Evolutionary conservation across 1,140 invertebrate genomes (phyloP), one percentile per base, ranked within the genome.

Genomic region (Polyergus mexicanus): DNA sequence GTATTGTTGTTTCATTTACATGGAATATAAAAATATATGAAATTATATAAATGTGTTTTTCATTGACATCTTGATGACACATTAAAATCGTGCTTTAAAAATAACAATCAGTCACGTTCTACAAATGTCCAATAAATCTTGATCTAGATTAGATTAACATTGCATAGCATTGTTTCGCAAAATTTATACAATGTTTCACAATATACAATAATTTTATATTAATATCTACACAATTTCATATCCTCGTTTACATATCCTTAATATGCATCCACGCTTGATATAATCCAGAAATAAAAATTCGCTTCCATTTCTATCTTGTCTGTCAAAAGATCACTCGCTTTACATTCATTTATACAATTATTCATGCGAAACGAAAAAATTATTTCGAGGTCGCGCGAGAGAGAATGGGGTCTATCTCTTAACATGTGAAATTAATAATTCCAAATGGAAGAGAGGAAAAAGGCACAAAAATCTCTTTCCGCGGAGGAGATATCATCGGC

Each of bases 131-230:
- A 58, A 44, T 13, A 25, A 74, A 80, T 32, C 16, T 54, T 80
- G 19, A 11, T 28, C 13, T 60, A 72, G 68, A 83, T 83, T 83
- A 83, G 68, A 83, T 83, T 83, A 83, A 60, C 11, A 19, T 7
- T 11, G 28, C 3, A 1, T 5, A 6, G 63, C 0, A 3, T 10
- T 66, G 19, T 41, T 76, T 41, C 7, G 11, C 16, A 28, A 8
- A 35, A 13, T 16, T 65, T 19, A n/a, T 44, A 19, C n/a, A 10
- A 66, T 28, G 7, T 41, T 76, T n/a, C 22, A 28, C 0, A 16
- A 35, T 6, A 35, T 13, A 28, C 0, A 22, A 35, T 6, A 25
- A 51, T 38, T 44, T 38, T 35, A 63, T 74, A 44, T 41, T 2
- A 10, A 44, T 44, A 51, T 19, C 16, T 51, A 19, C 3, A 0